These are phyloP conservation scores for Bungarus multicinctus DNA, from an alignment of 2,113 vertebrate genomes.

Conservation along the genomic window DNA sequence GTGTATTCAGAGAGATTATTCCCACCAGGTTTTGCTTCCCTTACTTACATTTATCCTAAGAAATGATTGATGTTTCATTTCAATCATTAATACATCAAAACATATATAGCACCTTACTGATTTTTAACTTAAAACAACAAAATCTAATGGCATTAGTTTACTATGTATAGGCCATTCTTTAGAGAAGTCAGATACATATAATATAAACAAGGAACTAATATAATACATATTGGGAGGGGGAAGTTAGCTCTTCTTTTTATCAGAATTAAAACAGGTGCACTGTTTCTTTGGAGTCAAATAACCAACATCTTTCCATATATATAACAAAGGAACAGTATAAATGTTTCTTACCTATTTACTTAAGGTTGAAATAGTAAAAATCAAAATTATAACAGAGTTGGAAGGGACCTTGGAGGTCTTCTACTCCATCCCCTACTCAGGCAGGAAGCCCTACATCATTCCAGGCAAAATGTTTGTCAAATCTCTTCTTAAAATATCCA, in stretches of 20 bases:
- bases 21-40: background rate
- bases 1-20: background rate
- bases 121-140: background rate
- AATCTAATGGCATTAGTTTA: background rate
- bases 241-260: background rate
- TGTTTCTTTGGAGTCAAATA: background rate
- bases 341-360: background rate
- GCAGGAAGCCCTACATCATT: no score
- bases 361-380: background rate
- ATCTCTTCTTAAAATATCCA: no score
- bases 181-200: slow-evolving; percentile 6
- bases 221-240: background rate
- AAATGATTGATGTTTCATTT: background rate
- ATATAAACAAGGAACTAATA: background rate
- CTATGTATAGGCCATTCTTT: background rate
- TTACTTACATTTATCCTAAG: background rate
- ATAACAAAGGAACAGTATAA: background rate
- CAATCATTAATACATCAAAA: background rate
- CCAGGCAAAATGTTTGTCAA: no score
- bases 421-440: no score
- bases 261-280: background rate
- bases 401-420: no score
- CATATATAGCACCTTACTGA: background rate
- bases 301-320: background rate
- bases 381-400: background rate